phyloP scores from a whole-genome alignment of 2,888 invertebrate genomes.

The Octodonta nipae region DNA sequence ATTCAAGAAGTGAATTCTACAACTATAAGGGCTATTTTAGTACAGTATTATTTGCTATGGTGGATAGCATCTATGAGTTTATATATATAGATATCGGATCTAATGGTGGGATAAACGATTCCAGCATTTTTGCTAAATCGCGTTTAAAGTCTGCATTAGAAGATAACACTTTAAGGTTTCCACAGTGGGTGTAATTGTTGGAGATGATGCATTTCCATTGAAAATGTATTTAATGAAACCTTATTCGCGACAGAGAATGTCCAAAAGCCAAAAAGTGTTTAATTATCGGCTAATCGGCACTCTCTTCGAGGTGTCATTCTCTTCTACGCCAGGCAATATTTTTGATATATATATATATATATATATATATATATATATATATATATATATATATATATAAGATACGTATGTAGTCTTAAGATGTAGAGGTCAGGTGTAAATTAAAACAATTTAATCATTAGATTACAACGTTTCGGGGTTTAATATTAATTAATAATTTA shows the following conservation, averaged over 20 bases:
- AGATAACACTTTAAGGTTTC: not conserved
- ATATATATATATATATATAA: no score
- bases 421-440: no score
- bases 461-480: no score
- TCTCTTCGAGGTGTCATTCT: no score
- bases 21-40: no score
- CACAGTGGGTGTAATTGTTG: not conserved
- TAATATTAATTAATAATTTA: no score
- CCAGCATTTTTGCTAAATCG: not conserved
- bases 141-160: not conserved
- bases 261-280: not conserved
- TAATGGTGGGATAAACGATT: not conserved
- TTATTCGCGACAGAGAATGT: not conserved
- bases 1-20: no score
- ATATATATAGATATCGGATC: not conserved
- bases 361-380: no score
- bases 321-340: no score
- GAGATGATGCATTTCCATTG: conserved; percentile 2
- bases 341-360: no score
- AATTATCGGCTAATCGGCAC: conserved; percentile 2
- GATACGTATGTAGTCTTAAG: no score
- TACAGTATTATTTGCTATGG: conserved; percentile 1
- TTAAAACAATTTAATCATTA: no score
- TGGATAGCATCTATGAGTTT: not conserved
- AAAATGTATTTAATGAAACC: conserved; percentile 2